These are phyloP conservation scores for Nothobranchius furzeri DNA, from an alignment of 2,113 vertebrate genomes.

Conservation along the genomic window DNA sequence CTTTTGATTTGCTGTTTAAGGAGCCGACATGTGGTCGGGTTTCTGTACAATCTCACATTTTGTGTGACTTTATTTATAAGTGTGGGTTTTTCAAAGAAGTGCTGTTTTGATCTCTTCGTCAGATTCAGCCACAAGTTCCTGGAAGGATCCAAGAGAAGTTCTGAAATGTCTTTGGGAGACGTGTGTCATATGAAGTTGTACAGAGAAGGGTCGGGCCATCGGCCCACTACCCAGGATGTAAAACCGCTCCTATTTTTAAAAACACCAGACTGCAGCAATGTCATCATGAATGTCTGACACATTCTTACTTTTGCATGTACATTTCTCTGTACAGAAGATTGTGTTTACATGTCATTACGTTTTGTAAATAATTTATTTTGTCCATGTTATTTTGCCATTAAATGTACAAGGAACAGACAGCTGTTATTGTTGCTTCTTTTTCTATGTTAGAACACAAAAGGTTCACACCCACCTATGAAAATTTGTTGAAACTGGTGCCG, in stretches of 20 bases:
- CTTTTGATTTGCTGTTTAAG: slow-evolving; percentile 23
- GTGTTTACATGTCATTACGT: slow-evolving; percentile 91
- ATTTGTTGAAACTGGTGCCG: background rate
- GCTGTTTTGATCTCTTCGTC: background rate
- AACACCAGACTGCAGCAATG: slow-evolving; percentile 74
- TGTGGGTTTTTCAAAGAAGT: slow-evolving; percentile 48
- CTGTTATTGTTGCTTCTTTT: background rate
- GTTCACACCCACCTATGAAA: background rate
- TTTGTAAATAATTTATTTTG: slow-evolving; percentile 97
- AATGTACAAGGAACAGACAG: slow-evolving; percentile 83
- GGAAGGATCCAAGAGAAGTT: slow-evolving; percentile 21
- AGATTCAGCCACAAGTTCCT: slow-evolving; percentile 17
- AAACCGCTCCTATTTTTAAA: slow-evolving; percentile 86
- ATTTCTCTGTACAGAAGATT: slow-evolving; percentile 95
- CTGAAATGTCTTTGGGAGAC: slow-evolving; percentile 59
- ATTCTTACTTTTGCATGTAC: slow-evolving; percentile 96
- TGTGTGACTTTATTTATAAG: slow-evolving; percentile 76
- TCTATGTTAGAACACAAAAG: background rate
- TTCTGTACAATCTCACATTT: slow-evolving; percentile 75
- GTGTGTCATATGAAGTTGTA: slow-evolving; percentile 84
- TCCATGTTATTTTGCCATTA: slow-evolving; percentile 96
- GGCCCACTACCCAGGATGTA: slow-evolving; percentile 83
- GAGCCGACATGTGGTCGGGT: slow-evolving; percentile 27
- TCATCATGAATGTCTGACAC: slow-evolving; percentile 84
- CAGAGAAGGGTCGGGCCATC: slow-evolving; percentile 79